These are phyloP conservation scores for Drosophila paulistorum DNA, from an alignment of 1,140 invertebrate genomes.

Conservation along the genomic window DNA sequence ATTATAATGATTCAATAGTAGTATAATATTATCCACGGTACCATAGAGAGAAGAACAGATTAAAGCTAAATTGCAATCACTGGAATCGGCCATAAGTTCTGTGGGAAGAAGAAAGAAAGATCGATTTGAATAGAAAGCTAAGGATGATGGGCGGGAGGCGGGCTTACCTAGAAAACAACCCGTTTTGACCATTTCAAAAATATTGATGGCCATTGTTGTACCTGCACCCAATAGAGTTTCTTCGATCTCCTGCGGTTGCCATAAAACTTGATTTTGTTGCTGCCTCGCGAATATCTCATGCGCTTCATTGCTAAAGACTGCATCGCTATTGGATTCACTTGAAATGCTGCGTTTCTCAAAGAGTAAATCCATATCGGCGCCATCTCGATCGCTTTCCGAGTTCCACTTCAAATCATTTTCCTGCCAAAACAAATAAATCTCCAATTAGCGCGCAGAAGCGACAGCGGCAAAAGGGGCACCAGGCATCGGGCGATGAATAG, in stretches of 20 bases:
- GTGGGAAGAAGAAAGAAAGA: not conserved
- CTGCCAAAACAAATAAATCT: constrained; percentile 59
- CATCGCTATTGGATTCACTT: constrained; percentile 83
- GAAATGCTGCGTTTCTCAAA: constrained; percentile 83
- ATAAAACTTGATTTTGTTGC: constrained; percentile 81
- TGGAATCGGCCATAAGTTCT: constrained; percentile 62
- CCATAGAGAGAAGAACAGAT: constrained; percentile 67
- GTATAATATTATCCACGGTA: constrained; percentile 62
- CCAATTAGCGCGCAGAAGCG: constrained; percentile 20
- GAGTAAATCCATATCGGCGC: constrained; percentile 62
- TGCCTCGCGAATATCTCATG: constrained; percentile 72
- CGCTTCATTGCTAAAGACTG: constrained; percentile 79
- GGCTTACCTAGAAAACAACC: constrained; percentile 74
- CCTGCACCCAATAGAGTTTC: constrained; percentile 73
- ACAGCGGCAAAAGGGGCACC: not conserved
- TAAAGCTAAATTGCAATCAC: constrained; percentile 72
- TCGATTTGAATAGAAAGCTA: not conserved
- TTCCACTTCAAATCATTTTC: constrained; percentile 82
- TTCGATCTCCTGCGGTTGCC: constrained; percentile 81
- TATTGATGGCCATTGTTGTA: constrained; percentile 81
- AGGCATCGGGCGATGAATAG: too few relatives aligned
- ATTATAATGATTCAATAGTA: constrained; percentile 60
- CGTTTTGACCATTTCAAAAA: constrained; percentile 83
- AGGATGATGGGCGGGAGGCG: not conserved
- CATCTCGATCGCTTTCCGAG: constrained; percentile 65